phyloP scores from a whole-genome alignment of 1,140 invertebrate species.

The Ceratoteleas bidentatus region DNA sequence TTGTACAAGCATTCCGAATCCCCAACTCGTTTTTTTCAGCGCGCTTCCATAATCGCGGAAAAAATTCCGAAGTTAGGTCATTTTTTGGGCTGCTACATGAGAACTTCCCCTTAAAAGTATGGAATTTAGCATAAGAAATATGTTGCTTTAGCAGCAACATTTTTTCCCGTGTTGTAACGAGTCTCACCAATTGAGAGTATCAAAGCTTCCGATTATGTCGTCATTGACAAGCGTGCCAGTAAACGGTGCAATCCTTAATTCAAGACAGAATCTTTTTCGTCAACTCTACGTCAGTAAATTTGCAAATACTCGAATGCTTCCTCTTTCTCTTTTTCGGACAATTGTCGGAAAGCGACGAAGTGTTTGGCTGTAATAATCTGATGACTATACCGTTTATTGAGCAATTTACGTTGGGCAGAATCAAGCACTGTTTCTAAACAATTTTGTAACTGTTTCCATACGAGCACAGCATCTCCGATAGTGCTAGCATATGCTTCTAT shows the following conservation, averaged over 20 bases:
- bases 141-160: no score
- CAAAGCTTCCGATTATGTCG: constrained; percentile 5
- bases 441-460: constrained; percentile 9
- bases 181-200: constrained; percentile 17
- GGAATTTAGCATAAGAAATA: no score
- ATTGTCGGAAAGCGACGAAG: constrained; percentile 1
- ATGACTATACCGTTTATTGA: constrained; percentile 14
- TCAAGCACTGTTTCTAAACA: not conserved
- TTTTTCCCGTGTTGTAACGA: no score
- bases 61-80: no score
- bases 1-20: no score
- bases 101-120: no score
- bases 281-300: not conserved
- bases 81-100: no score
- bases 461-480: constrained; percentile 12
- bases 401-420: constrained; percentile 6
- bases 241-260: constrained; percentile 9
- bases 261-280: constrained; percentile 4
- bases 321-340: not conserved
- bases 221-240: constrained; percentile 5
- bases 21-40: no score
- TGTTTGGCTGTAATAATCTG: constrained; percentile 2
- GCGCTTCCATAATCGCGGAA: no score
- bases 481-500: constrained; percentile 17
- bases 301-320: constrained; percentile 3